Evolutionary conservation across 1,140 invertebrate genomes (phyloP).

Genomic region (Archivesica marissinica): DNA sequence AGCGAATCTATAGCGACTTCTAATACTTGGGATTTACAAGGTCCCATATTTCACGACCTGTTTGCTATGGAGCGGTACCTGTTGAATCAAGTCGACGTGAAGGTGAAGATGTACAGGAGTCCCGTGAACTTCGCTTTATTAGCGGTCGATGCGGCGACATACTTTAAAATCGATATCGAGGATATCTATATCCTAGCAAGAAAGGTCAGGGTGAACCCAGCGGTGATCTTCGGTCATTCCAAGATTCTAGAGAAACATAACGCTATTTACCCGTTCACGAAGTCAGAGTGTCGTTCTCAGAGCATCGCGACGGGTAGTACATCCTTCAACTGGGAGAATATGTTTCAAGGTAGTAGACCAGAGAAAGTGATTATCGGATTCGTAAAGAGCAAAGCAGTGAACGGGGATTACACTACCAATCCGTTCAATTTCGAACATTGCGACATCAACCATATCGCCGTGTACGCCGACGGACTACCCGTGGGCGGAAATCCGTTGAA

Average conservation of each 20-base stretch:
- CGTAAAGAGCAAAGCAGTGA: no score
- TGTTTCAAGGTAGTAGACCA: no score
- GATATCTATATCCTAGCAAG: constrained; percentile 33
- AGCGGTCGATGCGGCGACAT: background rate
- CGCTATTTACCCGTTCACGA: constrained; percentile 50
- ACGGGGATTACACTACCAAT: no score
- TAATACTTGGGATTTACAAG: constrained; percentile 40
- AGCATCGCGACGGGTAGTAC: no score
- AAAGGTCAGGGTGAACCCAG: constrained; percentile 18
- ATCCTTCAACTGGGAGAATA: no score
- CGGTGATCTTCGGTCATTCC: constrained; percentile 25
- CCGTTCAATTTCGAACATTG: no score
- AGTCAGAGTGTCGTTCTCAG: no score
- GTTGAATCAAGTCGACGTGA: constrained; percentile 44
- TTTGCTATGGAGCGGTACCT: constrained; percentile 21
- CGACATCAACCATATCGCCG: no score
- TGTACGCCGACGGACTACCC: no score
- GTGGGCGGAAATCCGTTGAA: no score
- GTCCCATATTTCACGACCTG: constrained; percentile 48
- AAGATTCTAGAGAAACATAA: constrained; percentile 35
- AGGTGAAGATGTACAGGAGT: constrained; percentile 18
- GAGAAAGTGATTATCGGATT: no score
- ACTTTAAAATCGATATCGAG: constrained; percentile 23
- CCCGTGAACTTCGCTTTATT: background rate
- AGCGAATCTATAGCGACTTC: background rate